Evolutionary conservation across 2,113 vertebrate species (phyloP).

Genomic region (Psammodynastes pulverulentus): DNA sequence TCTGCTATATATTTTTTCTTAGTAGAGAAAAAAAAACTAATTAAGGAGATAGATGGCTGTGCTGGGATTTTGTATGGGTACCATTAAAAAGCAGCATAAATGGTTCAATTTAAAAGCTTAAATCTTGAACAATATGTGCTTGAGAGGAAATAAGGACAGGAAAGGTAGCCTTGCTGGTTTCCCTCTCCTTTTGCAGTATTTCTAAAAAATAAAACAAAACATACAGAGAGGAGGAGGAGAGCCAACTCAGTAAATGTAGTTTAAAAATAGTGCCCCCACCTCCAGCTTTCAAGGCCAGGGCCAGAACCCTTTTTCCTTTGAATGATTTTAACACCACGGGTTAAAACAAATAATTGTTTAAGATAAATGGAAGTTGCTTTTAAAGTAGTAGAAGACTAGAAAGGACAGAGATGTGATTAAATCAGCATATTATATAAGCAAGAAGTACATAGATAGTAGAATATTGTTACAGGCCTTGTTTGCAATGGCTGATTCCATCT

Average conservation of each 20-base stretch:
- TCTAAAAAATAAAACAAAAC: background rate
- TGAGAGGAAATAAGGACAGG: slow-evolving; percentile 15
- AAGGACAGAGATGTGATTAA: slow-evolving; percentile 24
- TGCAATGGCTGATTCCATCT: slow-evolving; percentile 40
- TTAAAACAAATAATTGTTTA: slow-evolving; percentile 64
- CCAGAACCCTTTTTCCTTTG: slow-evolving; percentile 64
- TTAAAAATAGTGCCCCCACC: slow-evolving; percentile 69
- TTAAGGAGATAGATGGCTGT: background rate
- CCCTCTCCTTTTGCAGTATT: slow-evolving; percentile 19
- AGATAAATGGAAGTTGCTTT: slow-evolving; percentile 67
- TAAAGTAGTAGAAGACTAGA: slow-evolving; percentile 44
- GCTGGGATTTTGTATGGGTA: background rate
- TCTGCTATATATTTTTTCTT: background rate
- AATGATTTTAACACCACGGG: slow-evolving; percentile 59
- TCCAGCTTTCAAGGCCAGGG: slow-evolving; percentile 70
- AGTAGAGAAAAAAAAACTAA: background rate
- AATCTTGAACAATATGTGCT: slow-evolving; percentile 44
- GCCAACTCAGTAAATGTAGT: slow-evolving; percentile 56
- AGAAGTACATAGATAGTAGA: background rate
- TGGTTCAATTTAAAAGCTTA: slow-evolving; percentile 21
- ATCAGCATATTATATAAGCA: slow-evolving; percentile 35
- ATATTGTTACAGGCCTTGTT: slow-evolving; percentile 2
- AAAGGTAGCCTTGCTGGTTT: slow-evolving; percentile 25
- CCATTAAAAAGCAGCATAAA: background rate
- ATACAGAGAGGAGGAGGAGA: slow-evolving; percentile 51